Base-by-base conservation (phyloP, 2,797 vertebrate genomes). In the Pelodytes ibericus region DNA sequence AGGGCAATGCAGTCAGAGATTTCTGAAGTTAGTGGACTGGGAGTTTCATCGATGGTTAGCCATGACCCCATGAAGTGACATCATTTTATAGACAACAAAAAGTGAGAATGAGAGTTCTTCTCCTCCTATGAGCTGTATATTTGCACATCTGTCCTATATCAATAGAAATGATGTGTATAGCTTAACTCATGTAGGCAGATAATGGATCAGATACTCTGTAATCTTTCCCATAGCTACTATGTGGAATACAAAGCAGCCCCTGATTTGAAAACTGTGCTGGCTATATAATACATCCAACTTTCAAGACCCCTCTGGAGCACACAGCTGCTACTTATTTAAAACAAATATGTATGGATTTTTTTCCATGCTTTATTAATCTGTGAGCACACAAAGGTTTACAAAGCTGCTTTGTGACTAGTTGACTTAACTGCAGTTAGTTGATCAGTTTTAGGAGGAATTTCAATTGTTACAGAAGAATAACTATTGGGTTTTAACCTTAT, bases 401-500 rank as follows among this genome's bases (percentile, higher is more conserved):
- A 41, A 63, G 47, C 59, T 63, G 47, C 60, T 53, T 44, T 41
- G 67, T 71, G 67, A 64, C 67, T 44, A 49, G 63, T 31, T 36
- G 9, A 68, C 64, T 75, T 77, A 77, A 64, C 74, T 63, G 33
- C 20, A 24, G n/a, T 47, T 71, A 63, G 74, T 71, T 77, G 64
- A 77, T 77, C 74, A 64, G 67, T 71, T 25, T 64, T 57, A 47
- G 36, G 31, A 62, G 30, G 74, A 71, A 71, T 71, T 77, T 71
- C 64, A 39, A 44, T 11, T 51, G 59, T 24, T 63, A 64, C 33
- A 57, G 60, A 57, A 77, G 49, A 47, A 63, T 53, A 76, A 58
- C n/a, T n/a, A n/a, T n/a, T n/a, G n/a, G n/a, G n/a, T n/a, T n/a
- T n/a, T n/a, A n/a, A n/a, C n/a, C n/a, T n/a, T n/a, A n/a, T n/a